These are phyloP conservation scores for Yponomeuta cagnagella DNA, from an alignment of 2,888 invertebrate genomes.

Conservation along the genomic window DNA sequence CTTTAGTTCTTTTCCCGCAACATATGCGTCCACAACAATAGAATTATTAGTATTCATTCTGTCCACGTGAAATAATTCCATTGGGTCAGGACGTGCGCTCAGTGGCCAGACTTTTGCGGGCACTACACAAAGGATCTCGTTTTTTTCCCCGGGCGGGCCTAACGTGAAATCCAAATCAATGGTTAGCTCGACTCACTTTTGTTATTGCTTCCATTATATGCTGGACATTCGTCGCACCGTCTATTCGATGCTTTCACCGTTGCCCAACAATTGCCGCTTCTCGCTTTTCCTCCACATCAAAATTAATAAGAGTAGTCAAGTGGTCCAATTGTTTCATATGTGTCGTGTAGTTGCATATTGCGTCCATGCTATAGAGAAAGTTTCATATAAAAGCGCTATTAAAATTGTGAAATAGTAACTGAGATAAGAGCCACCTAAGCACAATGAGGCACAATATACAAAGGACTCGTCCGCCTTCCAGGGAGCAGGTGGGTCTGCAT, in stretches of 20 bases:
- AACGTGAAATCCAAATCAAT: slow-evolving; percentile 70
- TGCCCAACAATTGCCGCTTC: slow-evolving; percentile 32
- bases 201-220: slow-evolving; percentile 65
- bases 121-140: slow-evolving; percentile 57
- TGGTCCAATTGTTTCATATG: slow-evolving; percentile 19
- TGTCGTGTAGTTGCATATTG: neutral
- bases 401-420: neutral
- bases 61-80: slow-evolving; percentile 48
- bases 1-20: slow-evolving; percentile 2
- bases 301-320: slow-evolving; percentile 36
- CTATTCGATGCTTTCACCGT: slow-evolving; percentile 41
- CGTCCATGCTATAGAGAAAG: neutral
- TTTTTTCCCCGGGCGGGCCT: slow-evolving; percentile 46
- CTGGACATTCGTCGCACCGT: slow-evolving; percentile 39
- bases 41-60: slow-evolving; percentile 59
- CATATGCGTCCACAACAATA: slow-evolving; percentile 38
- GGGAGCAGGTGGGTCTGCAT: slow-evolving; percentile 24
- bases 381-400: neutral
- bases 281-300: slow-evolving; percentile 38
- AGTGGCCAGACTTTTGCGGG: slow-evolving; percentile 56
- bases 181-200: slow-evolving; percentile 69
- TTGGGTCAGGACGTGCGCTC: slow-evolving; percentile 44
- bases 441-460: neutral
- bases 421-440: slow-evolving; percentile 9
- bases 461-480: slow-evolving; percentile 5